phyloP scores from a whole-genome alignment of 2,113 vertebrate species.

The Corythornis vintsioides region DNA sequence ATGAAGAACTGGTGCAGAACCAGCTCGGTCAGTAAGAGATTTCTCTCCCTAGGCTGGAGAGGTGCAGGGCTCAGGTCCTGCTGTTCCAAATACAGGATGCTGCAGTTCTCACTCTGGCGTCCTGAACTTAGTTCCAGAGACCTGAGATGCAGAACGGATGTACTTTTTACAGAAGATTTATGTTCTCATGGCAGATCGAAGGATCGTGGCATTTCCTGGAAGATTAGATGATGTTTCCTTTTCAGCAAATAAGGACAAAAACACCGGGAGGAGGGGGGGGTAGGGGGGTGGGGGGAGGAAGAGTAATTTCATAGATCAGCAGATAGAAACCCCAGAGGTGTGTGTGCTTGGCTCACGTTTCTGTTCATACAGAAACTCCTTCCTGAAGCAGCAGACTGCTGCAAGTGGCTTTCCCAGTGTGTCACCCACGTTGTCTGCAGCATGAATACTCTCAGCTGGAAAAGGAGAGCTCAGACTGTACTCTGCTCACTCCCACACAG shows the following conservation, averaged over 20 bases:
- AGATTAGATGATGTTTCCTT: not conserved
- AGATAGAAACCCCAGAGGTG: not conserved
- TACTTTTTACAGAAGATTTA: not conserved
- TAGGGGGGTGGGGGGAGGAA: not conserved
- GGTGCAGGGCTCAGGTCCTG: not conserved
- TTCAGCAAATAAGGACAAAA: conserved; percentile 50
- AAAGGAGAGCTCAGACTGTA: not conserved
- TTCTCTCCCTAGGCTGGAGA: not conserved
- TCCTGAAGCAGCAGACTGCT: not conserved
- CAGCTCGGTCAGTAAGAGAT: not conserved
- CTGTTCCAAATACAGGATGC: not conserved
- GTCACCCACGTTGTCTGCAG: not conserved
- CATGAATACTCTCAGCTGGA: not conserved
- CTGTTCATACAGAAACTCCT: not conserved
- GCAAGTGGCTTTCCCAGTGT: not conserved
- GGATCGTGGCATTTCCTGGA: not conserved
- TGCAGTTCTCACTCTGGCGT: not conserved
- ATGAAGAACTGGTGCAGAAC: not conserved
- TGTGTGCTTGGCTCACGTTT: not conserved
- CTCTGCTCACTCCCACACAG: not conserved
- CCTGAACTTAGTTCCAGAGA: not conserved
- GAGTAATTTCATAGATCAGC: not conserved
- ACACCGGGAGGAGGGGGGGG: not conserved
- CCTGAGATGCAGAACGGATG: not conserved
- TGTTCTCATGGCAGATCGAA: not conserved